Evolutionary conservation across 2,113 vertebrate genomes (phyloP).

Genomic region (Indri indri): DNA sequence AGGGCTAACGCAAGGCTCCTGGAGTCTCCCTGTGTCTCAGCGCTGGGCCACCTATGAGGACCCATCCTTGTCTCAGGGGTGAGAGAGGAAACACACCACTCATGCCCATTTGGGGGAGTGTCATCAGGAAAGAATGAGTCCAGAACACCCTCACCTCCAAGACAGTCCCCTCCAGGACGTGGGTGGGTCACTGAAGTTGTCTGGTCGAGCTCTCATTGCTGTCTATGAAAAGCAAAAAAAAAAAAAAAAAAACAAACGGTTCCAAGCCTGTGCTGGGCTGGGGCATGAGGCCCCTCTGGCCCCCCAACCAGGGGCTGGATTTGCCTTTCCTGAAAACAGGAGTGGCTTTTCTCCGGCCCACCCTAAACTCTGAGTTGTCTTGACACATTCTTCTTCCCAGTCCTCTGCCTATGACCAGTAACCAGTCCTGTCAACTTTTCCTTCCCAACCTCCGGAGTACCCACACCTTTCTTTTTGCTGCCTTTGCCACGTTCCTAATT

Average conservation of each 20-base stretch:
- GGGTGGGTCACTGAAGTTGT: conserved; percentile 69
- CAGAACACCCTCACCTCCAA: conserved; percentile 90
- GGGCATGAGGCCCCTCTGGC: background rate
- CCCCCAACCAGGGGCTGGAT: no score
- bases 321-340: background rate
- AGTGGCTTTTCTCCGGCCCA: background rate
- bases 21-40: background rate
- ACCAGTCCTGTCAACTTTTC: background rate
- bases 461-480: background rate
- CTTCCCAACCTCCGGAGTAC: background rate
- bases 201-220: conserved; percentile 87
- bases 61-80: background rate
- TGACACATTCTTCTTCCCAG: background rate
- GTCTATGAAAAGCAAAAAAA: conserved; percentile 81
- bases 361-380: background rate
- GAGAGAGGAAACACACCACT: background rate
- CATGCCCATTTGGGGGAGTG: background rate
- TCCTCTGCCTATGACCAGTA: background rate
- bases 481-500: background rate
- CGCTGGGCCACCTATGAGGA: accelerated
- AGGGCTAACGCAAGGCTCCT: background rate
- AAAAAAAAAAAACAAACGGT: background rate
- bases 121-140: background rate
- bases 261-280: background rate
- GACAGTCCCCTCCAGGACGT: conserved; percentile 90